Evolutionary conservation across 2,113 vertebrate species (phyloP), one percentile per base, ranked within the genome.

Genomic region (Datnioides undecimradiatus): DNA sequence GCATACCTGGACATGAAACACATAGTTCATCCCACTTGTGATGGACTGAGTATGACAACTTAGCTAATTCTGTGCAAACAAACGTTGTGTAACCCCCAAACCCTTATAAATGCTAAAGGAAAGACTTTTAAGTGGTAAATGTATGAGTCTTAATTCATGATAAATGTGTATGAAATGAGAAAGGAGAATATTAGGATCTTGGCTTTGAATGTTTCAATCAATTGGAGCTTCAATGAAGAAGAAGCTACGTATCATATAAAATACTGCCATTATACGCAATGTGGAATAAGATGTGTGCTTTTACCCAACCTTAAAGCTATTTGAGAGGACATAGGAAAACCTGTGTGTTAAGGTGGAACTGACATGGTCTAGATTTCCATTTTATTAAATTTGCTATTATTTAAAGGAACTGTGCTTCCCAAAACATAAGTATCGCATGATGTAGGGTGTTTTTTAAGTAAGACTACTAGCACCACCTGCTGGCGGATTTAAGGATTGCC

Each of bases 381-480:
- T 57, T 41, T 1, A 45, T 60, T 55, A 16, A 0, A 1, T 43
- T 21, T 23, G 1, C 8, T 27, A 19, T 64, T 34, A 40, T 51
- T 59, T 29, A n/a, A 38, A 43, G 8, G 13, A 36, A 5, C 19
- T 3, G 1, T 45, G 3, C 63, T 9, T 10, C 21, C 3, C 29
- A 1, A 65, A 54, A 33, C 1, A 25, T 25, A 5, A 49, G 11
- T 0, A 21, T 45, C 11, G 1, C 31, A 34, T 13, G 21, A 2
- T 25, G 8, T 2, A 10, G 25, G 10, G 9, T 49, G 23, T 67
- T 66, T 83, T 25, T 59, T 31, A 41, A 45, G 21, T 13, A 17
- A 73, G 60, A 34, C 69, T 72, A 11, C 19, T 82, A 73, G 60
- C 84, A 11, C 85, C 90, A 83, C 36, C 90, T 91, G 83, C 82